These are phyloP conservation scores for Trogon surrucura DNA, from an alignment of 2,113 vertebrate species.

Conservation along the genomic window DNA sequence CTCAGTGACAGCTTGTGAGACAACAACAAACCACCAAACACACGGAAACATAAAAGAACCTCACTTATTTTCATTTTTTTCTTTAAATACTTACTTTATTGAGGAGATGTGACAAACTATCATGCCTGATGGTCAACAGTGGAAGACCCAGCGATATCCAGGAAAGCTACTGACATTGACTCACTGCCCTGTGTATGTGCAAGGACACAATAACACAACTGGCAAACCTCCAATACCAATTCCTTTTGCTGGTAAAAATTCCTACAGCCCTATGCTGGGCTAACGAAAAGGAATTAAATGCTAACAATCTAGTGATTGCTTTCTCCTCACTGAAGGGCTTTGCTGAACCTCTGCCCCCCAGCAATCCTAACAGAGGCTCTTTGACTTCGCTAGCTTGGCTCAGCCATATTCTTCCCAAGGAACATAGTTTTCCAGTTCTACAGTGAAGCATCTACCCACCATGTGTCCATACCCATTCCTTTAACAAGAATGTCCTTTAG, in stretches of 20 bases:
- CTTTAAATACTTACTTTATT: constrained; percentile 10
- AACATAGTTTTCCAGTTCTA: neutral
- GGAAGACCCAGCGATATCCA: neutral
- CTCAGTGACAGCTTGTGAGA: neutral
- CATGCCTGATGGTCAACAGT: neutral
- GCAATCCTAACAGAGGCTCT: neutral
- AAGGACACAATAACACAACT: neutral
- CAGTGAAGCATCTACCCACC: neutral
- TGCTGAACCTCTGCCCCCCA: neutral
- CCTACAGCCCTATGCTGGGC: neutral
- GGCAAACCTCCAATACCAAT: neutral
- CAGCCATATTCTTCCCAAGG: neutral
- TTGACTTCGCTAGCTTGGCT: neutral
- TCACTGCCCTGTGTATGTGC: neutral
- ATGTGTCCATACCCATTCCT: neutral
- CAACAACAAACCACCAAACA: neutral
- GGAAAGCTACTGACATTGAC: neutral
- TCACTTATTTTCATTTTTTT: neutral
- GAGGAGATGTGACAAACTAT: neutral
- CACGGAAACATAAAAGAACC: neutral
- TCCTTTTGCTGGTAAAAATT: neutral
- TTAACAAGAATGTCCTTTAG: neutral
- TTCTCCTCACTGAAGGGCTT: neutral
- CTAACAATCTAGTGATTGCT: neutral
- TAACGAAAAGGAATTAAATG: neutral